phyloP scores from a whole-genome alignment of 2,888 invertebrate species.

The Rhamnusium bicolor region DNA sequence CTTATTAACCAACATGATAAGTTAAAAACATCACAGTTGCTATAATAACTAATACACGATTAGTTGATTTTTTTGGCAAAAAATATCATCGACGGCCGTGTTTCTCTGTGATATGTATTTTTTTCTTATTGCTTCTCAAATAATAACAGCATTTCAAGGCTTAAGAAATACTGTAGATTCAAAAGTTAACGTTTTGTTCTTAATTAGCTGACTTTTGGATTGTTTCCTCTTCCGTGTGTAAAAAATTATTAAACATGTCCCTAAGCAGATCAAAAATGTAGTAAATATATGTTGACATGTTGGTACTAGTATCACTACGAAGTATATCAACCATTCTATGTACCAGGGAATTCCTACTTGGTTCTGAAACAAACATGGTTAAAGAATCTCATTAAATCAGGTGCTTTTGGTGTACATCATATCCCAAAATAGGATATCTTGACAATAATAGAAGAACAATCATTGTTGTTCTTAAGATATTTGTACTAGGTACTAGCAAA shows the following conservation, averaged over 20 bases:
- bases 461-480: too few species aligned
- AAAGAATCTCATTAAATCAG: too few species aligned
- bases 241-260: slow-evolving; percentile 27
- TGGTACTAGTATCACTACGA: slow-evolving; percentile 50
- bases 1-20: background rate
- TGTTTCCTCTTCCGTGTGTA: slow-evolving; percentile 19
- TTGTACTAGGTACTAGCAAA: too few species aligned
- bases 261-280: slow-evolving; percentile 28
- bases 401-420: too few species aligned
- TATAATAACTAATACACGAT: background rate
- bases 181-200: slow-evolving; percentile 43
- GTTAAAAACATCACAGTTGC: slow-evolving; percentile 5
- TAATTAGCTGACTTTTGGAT: slow-evolving; percentile 13
- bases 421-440: too few species aligned
- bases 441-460: too few species aligned
- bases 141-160: background rate
- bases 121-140: background rate
- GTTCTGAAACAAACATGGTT: slow-evolving; percentile 52
- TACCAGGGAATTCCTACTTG: slow-evolving; percentile 56
- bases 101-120: background rate
- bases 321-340: slow-evolving; percentile 50
- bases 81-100: background rate
- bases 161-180: slow-evolving; percentile 48
- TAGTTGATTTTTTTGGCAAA: background rate
- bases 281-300: slow-evolving; percentile 48